Evolutionary conservation across 2,888 invertebrate species (phyloP).

Genomic region (Cataglyphis rosenhaueri): DNA sequence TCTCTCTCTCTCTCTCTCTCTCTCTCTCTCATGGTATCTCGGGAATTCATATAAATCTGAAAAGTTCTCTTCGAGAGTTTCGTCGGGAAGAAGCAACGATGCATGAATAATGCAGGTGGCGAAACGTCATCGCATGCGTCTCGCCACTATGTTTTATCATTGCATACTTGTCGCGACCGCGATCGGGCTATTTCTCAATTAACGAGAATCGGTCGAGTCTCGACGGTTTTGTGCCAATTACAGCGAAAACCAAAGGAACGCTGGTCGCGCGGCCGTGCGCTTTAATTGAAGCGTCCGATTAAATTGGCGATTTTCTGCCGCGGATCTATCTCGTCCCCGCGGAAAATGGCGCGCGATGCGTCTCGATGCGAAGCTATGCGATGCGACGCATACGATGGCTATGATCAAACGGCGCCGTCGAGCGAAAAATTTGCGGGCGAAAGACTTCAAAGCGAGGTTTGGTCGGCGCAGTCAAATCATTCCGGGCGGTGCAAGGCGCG

Average conservation of each 20-base stretch:
- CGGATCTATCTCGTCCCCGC: not conserved
- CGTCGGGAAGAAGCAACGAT: conserved; percentile 31
- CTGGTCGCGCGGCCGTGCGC: conserved; percentile 2
- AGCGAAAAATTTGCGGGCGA: conserved; percentile 54
- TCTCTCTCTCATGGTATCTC: conserved; percentile 37
- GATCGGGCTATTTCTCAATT: conserved; percentile 45
- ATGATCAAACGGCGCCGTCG: conserved; percentile 52
- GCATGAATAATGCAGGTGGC: conserved; percentile 48
- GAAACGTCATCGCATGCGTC: conserved; percentile 25
- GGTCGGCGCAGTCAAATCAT: conserved; percentile 50
- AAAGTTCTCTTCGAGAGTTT: conserved; percentile 32
- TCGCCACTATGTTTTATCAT: conserved; percentile 34
- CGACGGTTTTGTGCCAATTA: conserved; percentile 41
- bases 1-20: conserved; percentile 11
- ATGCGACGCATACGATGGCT: conserved; percentile 42
- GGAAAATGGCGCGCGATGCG: conserved; percentile 33
- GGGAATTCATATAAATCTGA: conserved; percentile 51
- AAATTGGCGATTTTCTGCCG: conserved; percentile 43
- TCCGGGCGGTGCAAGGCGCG: conserved; percentile 28
- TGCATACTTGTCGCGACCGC: conserved; percentile 11
- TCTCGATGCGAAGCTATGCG: conserved; percentile 14
- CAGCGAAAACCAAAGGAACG: conserved; percentile 27
- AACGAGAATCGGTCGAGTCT: conserved; percentile 35
- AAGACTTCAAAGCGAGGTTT: conserved; percentile 53
- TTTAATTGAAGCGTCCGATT: conserved; percentile 48